Percentiles rank a stretch among this genome's conserved stretches.
phyloP scores from a whole-genome alignment of 2,113 vertebrate genomes.

The Fukomys damarensis region DNA sequence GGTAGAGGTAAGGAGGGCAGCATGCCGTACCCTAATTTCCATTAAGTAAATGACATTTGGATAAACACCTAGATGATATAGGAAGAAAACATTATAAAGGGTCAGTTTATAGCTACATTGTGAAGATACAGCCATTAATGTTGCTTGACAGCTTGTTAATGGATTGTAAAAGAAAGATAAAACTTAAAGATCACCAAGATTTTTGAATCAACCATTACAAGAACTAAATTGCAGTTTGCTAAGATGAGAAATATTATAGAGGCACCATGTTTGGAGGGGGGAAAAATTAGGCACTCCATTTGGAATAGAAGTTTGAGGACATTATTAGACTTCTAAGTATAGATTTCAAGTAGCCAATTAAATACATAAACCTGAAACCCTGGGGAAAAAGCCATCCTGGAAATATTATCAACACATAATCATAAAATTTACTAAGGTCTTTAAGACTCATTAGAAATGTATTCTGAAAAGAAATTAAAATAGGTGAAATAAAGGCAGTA shows the following conservation, averaged over 20 bases:
- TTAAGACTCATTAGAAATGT: not conserved
- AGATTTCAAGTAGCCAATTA: constrained; percentile 8
- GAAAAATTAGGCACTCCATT: not conserved
- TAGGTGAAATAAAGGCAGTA: not conserved
- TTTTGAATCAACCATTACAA: not conserved
- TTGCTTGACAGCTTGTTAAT: not conserved
- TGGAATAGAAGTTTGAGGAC: constrained; percentile 21
- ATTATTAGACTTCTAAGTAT: not conserved
- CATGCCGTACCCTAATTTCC: not conserved
- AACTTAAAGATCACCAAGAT: not conserved
- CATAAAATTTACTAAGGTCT: not conserved
- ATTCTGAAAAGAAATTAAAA: not conserved
- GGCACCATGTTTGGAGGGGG: not conserved
- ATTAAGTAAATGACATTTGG: not conserved
- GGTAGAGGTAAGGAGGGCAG: not conserved
- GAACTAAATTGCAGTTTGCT: not conserved
- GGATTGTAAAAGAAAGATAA: not conserved
- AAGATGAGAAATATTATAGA: not conserved
- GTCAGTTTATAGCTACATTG: not conserved
- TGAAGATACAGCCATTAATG: not conserved
- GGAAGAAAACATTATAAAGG: not conserved
- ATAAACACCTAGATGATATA: not conserved
- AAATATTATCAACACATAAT: constrained; percentile 3
- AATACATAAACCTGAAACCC: constrained; percentile 2
- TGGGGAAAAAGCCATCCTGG: not conserved